Base-by-base conservation (phyloP, 2,113 vertebrate species). In the Spea multiplicata region DNA sequence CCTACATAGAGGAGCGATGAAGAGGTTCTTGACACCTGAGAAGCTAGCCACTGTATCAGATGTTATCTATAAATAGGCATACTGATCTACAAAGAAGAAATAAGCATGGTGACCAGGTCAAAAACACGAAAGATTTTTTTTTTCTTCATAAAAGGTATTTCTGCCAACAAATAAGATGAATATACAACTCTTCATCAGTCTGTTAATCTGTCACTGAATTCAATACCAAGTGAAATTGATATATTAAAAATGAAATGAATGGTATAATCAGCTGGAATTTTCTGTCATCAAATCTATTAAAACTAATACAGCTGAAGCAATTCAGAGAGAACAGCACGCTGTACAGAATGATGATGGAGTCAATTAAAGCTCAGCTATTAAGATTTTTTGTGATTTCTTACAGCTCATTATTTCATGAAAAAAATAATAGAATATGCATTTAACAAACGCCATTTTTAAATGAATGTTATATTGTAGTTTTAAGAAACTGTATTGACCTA, bases 241-340 rank as follows among this genome's bases (percentile, higher is more conserved):
- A 10, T 50, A 70, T 77, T 77, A 48, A 61, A 57, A 55, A 70
- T 55, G 64, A 67, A 75, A 75, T 70, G 75, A 77, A 76, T 76
- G 65, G 55, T 55, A 62, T 77, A 77, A 77, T 70, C 75, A 70
- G 75, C 66, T 70, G 49, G 44, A 70, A 77, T 70, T 75, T 70
- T 70, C 75, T 77, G 68, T 62, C 75, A 70, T 76, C 55, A 70
- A 47, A 70, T 69, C 66, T 62, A 77, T 61, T 70, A 70, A 47
- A 77, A 62, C n/a, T 77, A 77, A 70, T 69, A 44, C 50, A 47
- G 66, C 55, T 50, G 66, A 76, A 59, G 14, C n/a, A 44, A 47
- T 68, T 62, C 45, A 61, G 52, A 45, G 67, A 67, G 66, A 68
- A 48, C n/a, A 53, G 53, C 69, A 68, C 48, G 17, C 66, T 70